Base-by-base conservation (phyloP, 1,140 invertebrate species). In the Conopomorpha cramerella region DNA sequence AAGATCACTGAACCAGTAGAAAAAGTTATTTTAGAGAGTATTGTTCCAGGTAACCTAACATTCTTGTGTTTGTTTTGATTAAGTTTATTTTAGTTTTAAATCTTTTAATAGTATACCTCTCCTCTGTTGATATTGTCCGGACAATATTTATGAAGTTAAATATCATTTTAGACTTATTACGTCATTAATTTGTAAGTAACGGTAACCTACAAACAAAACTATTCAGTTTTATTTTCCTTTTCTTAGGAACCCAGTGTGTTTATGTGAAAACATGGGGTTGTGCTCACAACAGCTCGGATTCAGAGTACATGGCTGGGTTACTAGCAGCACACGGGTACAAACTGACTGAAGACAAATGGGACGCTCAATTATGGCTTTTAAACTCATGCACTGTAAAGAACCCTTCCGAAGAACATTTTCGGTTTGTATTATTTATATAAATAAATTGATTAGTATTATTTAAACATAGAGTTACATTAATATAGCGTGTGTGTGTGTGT, bases 381-480 rank as follows among this genome's bases (percentile, higher is more conserved):
- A 99, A 99, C 71, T 97, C 94, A 40, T 99, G 96, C 60, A 99
- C 96, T 3, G 96, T 98, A 0, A 99, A 99, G 71, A 97, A 85
- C 74, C 97, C 97, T 17, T 88, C 95, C 0, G 96, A 99, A 70
- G 93, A 96, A 74, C 96, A 98, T 68, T 96, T 99, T 58, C 84
- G 88, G 80, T 85, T 56, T 58, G 55, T 56, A 15, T 27, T 10
- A 35, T 26, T 18, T 2, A 10, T 16, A 8, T 16, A 29, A 19
- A 31, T 11, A 30, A 15, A 12, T 17, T 8, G 4, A 29, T 11
- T 29, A n/a, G n/a, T n/a, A n/a, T n/a, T n/a, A n/a, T n/a, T n/a
- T n/a, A n/a, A n/a, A n/a, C n/a, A n/a, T n/a, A n/a, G n/a, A n/a
- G n/a, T n/a, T n/a, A n/a, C n/a, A n/a, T n/a, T n/a, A n/a, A n/a